Percentiles rank a stretch among this genome's conserved stretches.
Evolutionary conservation across 2,797 vertebrate genomes (phyloP).

Genomic region (Zenarchopterus dispar): DNA sequence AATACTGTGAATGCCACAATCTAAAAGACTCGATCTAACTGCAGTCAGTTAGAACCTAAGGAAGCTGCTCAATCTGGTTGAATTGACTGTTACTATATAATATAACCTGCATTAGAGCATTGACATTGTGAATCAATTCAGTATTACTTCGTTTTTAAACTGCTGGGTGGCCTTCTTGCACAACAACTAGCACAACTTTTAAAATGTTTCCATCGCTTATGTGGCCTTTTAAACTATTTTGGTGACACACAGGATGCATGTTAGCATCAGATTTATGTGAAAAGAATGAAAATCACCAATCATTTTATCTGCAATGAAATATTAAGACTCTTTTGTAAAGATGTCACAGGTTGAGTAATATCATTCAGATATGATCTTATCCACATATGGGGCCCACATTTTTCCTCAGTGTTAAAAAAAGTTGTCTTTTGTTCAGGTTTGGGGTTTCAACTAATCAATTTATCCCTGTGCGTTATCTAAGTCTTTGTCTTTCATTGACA

Average conservation of each 20-base stretch:
- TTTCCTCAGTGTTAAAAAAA: slow-evolving; percentile 44
- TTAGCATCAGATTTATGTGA: background rate
- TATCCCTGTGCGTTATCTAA: slow-evolving; percentile 63
- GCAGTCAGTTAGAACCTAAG: too few relatives aligned
- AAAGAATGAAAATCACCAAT: background rate
- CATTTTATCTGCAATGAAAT: slow-evolving; percentile 3
- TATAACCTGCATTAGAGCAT: too few relatives aligned
- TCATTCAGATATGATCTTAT: slow-evolving; percentile 38
- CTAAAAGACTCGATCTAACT: too few relatives aligned
- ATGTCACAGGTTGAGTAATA: slow-evolving; percentile 25
- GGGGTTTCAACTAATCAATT: slow-evolving; percentile 55
- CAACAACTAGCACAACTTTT: background rate
- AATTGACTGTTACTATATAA: too few relatives aligned
- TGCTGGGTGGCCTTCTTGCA: too few relatives aligned
- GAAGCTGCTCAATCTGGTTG: too few relatives aligned
- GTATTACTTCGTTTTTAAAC: too few relatives aligned
- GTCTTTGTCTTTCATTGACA: slow-evolving; percentile 56
- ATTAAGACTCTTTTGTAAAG: slow-evolving; percentile 6
- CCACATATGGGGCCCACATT: slow-evolving; percentile 27
- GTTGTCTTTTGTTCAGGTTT: slow-evolving; percentile 58
- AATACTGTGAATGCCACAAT: too few relatives aligned
- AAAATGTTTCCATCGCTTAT: background rate
- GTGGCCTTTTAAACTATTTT: background rate
- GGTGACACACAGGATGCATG: background rate
- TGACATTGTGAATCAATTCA: too few relatives aligned